A percentile compares a stretch with the other conserved stretches of the same genome.
These are phyloP conservation scores for Drosophila malerkotliana DNA, from an alignment of 1,140 invertebrate species.

Conservation along the genomic window DNA sequence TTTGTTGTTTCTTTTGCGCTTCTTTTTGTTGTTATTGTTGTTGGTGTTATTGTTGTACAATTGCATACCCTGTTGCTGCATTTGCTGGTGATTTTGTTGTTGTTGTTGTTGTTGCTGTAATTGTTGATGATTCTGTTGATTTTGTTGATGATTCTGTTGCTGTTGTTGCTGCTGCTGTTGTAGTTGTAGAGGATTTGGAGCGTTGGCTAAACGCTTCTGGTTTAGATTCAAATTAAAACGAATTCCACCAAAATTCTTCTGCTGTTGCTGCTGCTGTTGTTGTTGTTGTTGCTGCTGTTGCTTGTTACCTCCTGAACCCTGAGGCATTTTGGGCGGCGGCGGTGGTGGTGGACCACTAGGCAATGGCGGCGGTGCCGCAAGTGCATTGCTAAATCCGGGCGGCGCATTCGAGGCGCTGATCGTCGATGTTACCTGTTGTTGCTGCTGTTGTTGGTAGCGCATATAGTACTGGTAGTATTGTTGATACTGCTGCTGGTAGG, in stretches of 20 bases:
- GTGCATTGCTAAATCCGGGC: slow-evolving; percentile 77
- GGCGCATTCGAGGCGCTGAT: slow-evolving; percentile 73
- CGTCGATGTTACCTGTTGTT: slow-evolving; percentile 70
- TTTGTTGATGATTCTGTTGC: slow-evolving; percentile 39
- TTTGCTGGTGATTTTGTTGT: slow-evolving; percentile 65
- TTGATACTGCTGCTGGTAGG: slow-evolving; percentile 76
- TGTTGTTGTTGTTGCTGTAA: slow-evolving; percentile 83
- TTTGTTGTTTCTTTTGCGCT: slow-evolving; percentile 90
- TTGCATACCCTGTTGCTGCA: slow-evolving; percentile 17
- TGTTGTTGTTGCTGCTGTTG: slow-evolving; percentile 44
- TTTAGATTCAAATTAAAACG: slow-evolving; percentile 83
- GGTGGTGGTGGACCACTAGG: slow-evolving; percentile 74
- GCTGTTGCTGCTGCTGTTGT: slow-evolving; percentile 44
- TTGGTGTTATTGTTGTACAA: slow-evolving; percentile 37
- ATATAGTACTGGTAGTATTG: slow-evolving; percentile 82
- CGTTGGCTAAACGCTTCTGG: slow-evolving; percentile 72
- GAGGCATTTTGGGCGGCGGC: slow-evolving; percentile 51
- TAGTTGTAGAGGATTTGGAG: slow-evolving; percentile 71
- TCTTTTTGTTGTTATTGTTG: slow-evolving; percentile 86
- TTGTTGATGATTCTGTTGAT: slow-evolving; percentile 68
- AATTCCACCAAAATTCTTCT: slow-evolving; percentile 81
- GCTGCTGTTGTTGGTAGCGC: slow-evolving; percentile 75
- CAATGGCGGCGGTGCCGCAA: slow-evolving; percentile 65
- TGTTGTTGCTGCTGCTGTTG: slow-evolving; percentile 76
- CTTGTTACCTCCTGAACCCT: slow-evolving; percentile 19